A percentile compares a stretch with the other conserved stretches of the same genome.
Evolutionary conservation across 2,888 invertebrate genomes (phyloP).

Genomic region (Caenorhabditis panamensis): DNA sequence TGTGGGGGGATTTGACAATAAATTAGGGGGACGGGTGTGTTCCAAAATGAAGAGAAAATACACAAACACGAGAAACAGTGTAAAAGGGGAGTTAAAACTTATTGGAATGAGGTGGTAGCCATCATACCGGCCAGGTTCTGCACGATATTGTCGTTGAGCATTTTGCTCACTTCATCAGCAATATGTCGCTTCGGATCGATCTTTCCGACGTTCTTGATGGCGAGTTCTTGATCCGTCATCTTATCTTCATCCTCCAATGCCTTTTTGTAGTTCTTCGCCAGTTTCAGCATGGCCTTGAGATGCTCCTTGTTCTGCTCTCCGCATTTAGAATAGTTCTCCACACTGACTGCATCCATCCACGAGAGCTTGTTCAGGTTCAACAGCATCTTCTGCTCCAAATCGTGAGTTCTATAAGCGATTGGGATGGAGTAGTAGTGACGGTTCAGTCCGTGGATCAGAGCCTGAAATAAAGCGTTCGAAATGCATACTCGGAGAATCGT

Average conservation of each 20-base stretch:
- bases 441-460: slow-evolving; percentile 97
- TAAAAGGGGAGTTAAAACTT: slow-evolving; percentile 19
- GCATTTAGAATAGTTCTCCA: slow-evolving; percentile 92
- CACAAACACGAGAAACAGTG: slow-evolving; percentile 15
- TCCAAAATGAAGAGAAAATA: slow-evolving; percentile 30
- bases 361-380: slow-evolving; percentile 98
- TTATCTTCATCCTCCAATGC: slow-evolving; percentile 98
- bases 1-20: slow-evolving; percentile 12
- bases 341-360: slow-evolving; percentile 95
- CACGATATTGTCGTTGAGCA: slow-evolving; percentile 80
- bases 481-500: not conserved
- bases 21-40: slow-evolving; percentile 3
- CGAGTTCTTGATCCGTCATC: slow-evolving; percentile 98
- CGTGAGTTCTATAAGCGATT: slow-evolving; percentile 99
- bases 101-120: slow-evolving; percentile 77
- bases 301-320: slow-evolving; percentile 94
- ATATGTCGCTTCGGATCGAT: slow-evolving; percentile 97
- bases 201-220: slow-evolving; percentile 98
- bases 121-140: slow-evolving; percentile 79
- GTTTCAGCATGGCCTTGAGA: slow-evolving; percentile 95
- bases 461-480: slow-evolving; percentile 82
- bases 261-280: slow-evolving; percentile 98
- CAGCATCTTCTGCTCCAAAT: slow-evolving; percentile 98
- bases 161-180: slow-evolving; percentile 88
- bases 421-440: slow-evolving; percentile 99